Evolutionary conservation across 2,888 invertebrate species (phyloP), one percentile per base, ranked within the genome.

Genomic region (Ophion obscuratus): DNA sequence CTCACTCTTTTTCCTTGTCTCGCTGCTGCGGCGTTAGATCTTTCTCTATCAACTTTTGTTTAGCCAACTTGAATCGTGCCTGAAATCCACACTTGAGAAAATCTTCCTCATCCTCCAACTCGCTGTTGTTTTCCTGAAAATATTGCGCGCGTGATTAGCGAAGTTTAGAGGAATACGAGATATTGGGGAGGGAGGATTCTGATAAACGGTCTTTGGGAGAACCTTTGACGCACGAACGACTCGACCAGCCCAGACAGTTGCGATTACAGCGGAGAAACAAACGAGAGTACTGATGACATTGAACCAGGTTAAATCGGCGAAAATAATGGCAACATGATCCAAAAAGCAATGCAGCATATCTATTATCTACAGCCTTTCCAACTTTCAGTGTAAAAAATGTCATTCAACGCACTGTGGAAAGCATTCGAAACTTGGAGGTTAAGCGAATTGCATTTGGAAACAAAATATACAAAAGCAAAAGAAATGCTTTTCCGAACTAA

Each of bases 1-100:
- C 81, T 70, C 76, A 88, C 89, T 83, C 71, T 83, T 88, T 88
- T 80, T 89, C 89, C 76, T 88, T 74, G n/a, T 75, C 71, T 61
- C 75, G 81, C 80, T 89, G 88, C 73, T 88, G 82, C 11, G 83
- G 84, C 31, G 88, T 88, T 40, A 89, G 70, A 70, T 87, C 83
- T 66, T 88, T 74, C 61, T 87, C 83, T 6, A 88, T 80, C 71
- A 88, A 62, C 71, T 87, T 89, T 66, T 87, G 88, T 62, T 85
- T 85, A 9, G 89, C 88, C 31, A 85, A 71, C 67, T 89, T 89
- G 57, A 84, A 89, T 74, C 85, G 81, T 17, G 88, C 88, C 59
- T 89, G 89, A 31, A 85, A 83, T 20, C 89, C 89, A 67, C 66
- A 73, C 11, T 81, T 82, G 57, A 77, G 81, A 17, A 82, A 61